Conservation (phyloP, 2,113 vertebrate genomes). For the Aspidoscelis tigris region DNA sequence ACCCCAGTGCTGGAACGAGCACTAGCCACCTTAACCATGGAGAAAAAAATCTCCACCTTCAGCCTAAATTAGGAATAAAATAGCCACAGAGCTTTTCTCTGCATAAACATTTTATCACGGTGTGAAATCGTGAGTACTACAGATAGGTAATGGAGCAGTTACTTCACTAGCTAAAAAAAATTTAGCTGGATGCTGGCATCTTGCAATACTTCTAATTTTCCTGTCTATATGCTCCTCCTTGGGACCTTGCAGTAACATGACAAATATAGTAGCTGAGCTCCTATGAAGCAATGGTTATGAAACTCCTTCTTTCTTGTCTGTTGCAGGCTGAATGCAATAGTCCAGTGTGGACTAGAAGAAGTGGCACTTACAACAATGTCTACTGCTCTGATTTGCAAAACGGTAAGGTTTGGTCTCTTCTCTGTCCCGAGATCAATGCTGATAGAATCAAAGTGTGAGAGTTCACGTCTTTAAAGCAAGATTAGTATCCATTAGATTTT, state of each 20-base stretch:
- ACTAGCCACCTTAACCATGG: background rate
- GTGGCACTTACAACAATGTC: constrained; percentile 79
- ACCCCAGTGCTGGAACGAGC: background rate
- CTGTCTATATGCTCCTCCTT: background rate
- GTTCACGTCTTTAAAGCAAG: too few species aligned
- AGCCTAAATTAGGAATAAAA: background rate
- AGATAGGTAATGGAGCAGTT: background rate
- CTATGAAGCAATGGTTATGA: background rate
- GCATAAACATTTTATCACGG: background rate
- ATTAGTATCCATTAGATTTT: background rate
- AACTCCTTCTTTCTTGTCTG: constrained; percentile 50
- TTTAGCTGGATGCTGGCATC: background rate
- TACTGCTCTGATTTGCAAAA: constrained; percentile 83
- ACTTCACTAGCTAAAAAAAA: background rate
- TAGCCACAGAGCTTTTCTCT: background rate
- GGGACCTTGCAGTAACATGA: background rate
- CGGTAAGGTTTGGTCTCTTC: constrained; percentile 77
- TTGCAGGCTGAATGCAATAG: constrained; percentile 89
- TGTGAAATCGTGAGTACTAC: background rate
- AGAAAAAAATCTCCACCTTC: background rate
- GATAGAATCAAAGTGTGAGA: background rate
- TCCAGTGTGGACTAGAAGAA: constrained; percentile 86
- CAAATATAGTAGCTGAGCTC: background rate
- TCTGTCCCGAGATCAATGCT: background rate
- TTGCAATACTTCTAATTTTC: background rate